Evolutionary conservation across 2,888 invertebrate species (phyloP).

Genomic region (Acanthosepion esculentum): DNA sequence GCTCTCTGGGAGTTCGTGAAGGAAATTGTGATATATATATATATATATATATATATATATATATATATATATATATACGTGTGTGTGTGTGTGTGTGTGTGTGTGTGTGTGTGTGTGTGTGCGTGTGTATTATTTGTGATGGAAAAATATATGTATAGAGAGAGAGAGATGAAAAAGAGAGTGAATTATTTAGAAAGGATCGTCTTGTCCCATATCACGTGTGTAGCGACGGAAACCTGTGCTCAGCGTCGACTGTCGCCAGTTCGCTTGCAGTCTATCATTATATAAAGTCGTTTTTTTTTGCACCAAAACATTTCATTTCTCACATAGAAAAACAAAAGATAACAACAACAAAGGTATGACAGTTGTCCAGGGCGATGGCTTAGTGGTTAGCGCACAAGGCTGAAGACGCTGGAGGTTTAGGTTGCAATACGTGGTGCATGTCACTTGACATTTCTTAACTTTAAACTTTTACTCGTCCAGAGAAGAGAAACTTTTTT

Average conservation of each 20-base stretch:
- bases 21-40: neutral
- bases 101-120: neutral
- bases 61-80: neutral
- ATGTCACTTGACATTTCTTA: neutral
- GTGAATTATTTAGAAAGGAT: neutral
- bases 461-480: too few species aligned
- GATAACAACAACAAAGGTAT: neutral
- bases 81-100: neutral
- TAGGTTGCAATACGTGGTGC: neutral
- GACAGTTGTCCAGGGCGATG: neutral
- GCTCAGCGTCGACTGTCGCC: neutral
- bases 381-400: neutral
- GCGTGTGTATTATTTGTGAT: neutral
- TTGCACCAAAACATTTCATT: neutral
- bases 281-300: neutral
- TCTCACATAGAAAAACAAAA: neutral
- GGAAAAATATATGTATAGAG: neutral
- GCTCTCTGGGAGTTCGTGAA: too few species aligned
- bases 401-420: neutral
- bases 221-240: neutral
- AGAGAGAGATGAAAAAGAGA: neutral
- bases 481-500: too few species aligned
- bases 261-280: neutral
- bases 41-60: neutral
- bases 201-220: neutral